These are phyloP conservation scores for Gila robusta DNA, from an alignment of 2,797 vertebrate species.

Conservation along the genomic window DNA sequence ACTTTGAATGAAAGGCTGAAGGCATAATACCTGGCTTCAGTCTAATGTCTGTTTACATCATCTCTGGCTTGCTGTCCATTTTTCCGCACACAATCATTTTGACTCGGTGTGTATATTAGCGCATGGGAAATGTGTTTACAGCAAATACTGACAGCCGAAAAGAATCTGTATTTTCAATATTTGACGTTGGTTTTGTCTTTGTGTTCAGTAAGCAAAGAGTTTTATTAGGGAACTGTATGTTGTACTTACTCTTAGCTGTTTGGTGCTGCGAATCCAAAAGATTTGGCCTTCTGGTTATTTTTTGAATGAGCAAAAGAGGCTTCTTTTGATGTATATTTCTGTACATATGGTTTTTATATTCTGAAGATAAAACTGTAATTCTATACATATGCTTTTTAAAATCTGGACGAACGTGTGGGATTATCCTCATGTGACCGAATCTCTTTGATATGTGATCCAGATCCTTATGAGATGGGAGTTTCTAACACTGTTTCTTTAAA, in stretches of 20 bases:
- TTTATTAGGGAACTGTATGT: not conserved
- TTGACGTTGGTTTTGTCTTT: not conserved
- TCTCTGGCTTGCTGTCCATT: not conserved
- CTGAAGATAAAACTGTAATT: slow-evolving; percentile 27
- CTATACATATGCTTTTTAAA: slow-evolving; percentile 40
- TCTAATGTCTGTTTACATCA: not conserved
- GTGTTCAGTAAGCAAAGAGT: slow-evolving; percentile 4
- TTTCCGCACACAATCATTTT: not conserved
- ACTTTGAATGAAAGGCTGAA: not conserved
- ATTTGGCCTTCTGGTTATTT: slow-evolving; percentile 8
- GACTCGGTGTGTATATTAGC: not conserved
- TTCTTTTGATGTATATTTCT: slow-evolving; percentile 28
- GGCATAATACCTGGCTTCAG: not conserved
- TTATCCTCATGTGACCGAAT: slow-evolving; percentile 9
- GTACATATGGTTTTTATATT: slow-evolving; percentile 47
- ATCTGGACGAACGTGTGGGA: slow-evolving; percentile 1
- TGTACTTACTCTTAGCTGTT: not conserved
- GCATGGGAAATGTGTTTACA: not conserved
- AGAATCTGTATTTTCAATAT: not conserved
- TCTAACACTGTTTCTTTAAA: not conserved
- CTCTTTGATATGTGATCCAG: slow-evolving; percentile 29
- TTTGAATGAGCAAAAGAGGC: slow-evolving; percentile 22
- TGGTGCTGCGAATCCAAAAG: not conserved
- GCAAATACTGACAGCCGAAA: not conserved
- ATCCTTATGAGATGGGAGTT: too few relatives aligned